phyloP scores from a whole-genome alignment of 1,140 invertebrate species.

The Antheraea pernyi region DNA sequence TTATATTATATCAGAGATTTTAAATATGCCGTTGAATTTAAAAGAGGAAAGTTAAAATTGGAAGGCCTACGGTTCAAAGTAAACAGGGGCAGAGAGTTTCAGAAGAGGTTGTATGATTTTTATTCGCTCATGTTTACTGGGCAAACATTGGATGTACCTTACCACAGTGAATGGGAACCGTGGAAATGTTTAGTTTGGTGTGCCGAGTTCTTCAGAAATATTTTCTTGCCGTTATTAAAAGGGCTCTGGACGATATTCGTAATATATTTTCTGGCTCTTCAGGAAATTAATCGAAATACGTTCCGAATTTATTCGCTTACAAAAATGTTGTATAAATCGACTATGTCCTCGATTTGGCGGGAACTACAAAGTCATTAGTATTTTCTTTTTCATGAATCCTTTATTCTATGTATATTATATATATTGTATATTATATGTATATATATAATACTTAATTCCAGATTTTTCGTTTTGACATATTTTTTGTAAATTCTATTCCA shows the following conservation, averaged over 20 bases:
- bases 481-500: too few species aligned
- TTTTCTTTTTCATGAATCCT: too few species aligned
- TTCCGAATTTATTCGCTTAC: neutral
- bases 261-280: neutral
- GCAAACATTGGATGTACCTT: conserved; percentile 6
- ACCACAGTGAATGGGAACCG: neutral
- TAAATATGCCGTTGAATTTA: too few species aligned
- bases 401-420: too few species aligned
- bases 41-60: too few species aligned
- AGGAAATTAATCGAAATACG: neutral
- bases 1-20: too few species aligned
- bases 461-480: too few species aligned
- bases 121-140: conserved; percentile 10
- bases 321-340: neutral
- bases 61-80: neutral
- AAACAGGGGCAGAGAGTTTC: neutral
- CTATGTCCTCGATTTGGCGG: too few species aligned
- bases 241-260: neutral
- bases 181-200: conserved; percentile 5
- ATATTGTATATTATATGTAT: too few species aligned
- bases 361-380: too few species aligned
- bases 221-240: neutral
- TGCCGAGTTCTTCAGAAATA: neutral
- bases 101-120: conserved; percentile 18
- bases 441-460: too few species aligned